These are phyloP conservation scores for Diacarnus erythraeanus DNA, from an alignment of 37 sponge, comb jelly and placozoan species.

Conservation along the genomic window DNA sequence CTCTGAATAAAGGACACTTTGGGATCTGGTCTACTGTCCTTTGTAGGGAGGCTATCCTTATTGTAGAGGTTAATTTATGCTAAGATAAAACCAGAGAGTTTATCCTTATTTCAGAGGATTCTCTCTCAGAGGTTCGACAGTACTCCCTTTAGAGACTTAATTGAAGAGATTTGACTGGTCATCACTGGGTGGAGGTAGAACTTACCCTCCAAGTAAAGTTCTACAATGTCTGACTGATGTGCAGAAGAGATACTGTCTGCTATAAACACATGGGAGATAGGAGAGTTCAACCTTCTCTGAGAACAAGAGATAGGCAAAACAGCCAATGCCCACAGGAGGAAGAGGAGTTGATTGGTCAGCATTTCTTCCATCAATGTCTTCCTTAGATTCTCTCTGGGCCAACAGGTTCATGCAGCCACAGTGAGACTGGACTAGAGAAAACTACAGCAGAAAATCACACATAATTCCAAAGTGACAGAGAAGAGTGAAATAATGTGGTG, in stretches of 20 bases:
- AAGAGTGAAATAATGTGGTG: neutral
- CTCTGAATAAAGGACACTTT: too few relatives aligned
- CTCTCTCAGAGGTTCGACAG: too few relatives aligned
- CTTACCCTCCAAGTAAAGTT: constrained; percentile 33
- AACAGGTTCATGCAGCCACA: constrained; percentile 33
- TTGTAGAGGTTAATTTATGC: too few relatives aligned
- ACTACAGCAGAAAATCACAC: neutral
- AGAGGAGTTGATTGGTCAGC: neutral
- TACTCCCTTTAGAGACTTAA: too few relatives aligned
- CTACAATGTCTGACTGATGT: constrained; percentile 6
- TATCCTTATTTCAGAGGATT: too few relatives aligned
- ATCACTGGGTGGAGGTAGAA: too few relatives aligned
- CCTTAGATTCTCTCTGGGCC: constrained; percentile 13
- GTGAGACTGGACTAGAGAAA: constrained; percentile 24
- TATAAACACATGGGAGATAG: constrained; percentile 33
- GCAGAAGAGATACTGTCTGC: constrained; percentile 6
- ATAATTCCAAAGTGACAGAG: neutral
- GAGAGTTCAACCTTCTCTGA: constrained; percentile 16
- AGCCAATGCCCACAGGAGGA: constrained; percentile 30
- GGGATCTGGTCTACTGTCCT: too few relatives aligned
- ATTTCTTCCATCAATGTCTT: neutral
- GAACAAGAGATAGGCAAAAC: constrained; percentile 42
- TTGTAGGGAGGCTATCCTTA: too few relatives aligned
- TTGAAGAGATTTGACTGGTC: too few relatives aligned
- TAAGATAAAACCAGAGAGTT: too few relatives aligned